Evolutionary conservation across 1,140 invertebrate genomes (phyloP), one percentile per base, ranked within the genome.

Genomic region (Riptortus pedestris): DNA sequence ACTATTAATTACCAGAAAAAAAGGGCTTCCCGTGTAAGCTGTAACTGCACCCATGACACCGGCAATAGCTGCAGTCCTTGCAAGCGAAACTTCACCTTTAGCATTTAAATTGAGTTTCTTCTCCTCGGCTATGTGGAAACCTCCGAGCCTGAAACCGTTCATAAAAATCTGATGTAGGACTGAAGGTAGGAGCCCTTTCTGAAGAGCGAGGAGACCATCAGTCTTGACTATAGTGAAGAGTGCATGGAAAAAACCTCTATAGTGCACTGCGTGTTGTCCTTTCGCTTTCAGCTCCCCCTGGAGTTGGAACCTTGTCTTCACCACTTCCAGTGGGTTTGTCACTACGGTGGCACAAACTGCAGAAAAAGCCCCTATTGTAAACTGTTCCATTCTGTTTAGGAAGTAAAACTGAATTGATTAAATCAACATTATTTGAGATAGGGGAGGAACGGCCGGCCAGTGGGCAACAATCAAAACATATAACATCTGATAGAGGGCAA

Each of bases 281-380:
- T 80, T 77, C 0, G 83, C 80, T 66, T 83, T 79, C 14, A 94
- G 72, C 73, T 95, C 91, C 5, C 91, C 91, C 75, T 94, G 91
- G 0, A 94, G 76, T 72, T 95, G 91, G 70, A 94, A 81, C 14
- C 91, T 79, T 4, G 89, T 93, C 76, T 95, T 95, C 1, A 93
- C 81, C 0, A 93, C 88, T 73, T 96, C 91, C 43, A 93, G 73
- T 0, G 84, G 85, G 70, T 86, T 86, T 1, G 83, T 84, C 64
- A 86, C 80, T 63, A 83, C 72, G 20, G 81, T 82, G 2, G 84
- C 84, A 20, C 81, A 78, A 57, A 79, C 78, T 0, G 83, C 82
- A 2, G 83, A 79, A 18, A 79, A n/a, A 0, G 78, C 84, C 7
- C 81, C 84, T 7, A 84, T 72, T 0, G 72, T 66, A 71, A 85